Percentiles rank a stretch among this genome's conserved stretches.
Evolutionary conservation across 30 jellyfish, hydroid and myxozoan genomes (phyloP).

Genomic region (Hydractinia echinata): DNA sequence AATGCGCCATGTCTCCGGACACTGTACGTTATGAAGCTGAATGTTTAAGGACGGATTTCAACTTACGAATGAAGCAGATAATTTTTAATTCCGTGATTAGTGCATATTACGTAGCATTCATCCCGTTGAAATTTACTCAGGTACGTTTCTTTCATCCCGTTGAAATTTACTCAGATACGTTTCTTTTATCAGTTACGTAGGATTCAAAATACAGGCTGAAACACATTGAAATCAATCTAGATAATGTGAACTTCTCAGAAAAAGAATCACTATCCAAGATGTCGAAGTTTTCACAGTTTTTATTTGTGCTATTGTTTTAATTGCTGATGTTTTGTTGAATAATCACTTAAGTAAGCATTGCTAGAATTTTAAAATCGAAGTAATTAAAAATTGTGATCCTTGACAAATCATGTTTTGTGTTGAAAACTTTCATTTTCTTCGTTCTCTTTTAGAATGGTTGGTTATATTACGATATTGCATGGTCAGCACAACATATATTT

Average conservation of each 20-base stretch:
- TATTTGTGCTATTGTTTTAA: too few relatives aligned
- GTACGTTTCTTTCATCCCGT: slow-evolving; percentile 71
- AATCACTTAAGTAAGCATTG: too few relatives aligned
- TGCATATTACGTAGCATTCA: slow-evolving; percentile 88
- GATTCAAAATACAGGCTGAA: too few relatives aligned
- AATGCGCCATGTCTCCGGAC: slow-evolving; percentile 88
- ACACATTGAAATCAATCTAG: too few relatives aligned
- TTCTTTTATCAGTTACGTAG: slow-evolving; percentile 32
- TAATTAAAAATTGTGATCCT: not conserved
- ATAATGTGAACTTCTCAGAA: too few relatives aligned
- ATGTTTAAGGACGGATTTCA: slow-evolving; percentile 83
- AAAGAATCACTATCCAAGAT: not conserved
- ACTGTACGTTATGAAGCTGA: slow-evolving; percentile 93
- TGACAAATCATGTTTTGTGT: not conserved
- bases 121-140: slow-evolving; percentile 94
- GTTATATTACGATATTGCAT: slow-evolving; percentile 63
- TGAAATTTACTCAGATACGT: slow-evolving; percentile 85
- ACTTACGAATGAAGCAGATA: slow-evolving; percentile 78
- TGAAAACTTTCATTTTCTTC: not conserved
- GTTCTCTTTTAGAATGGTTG: slow-evolving; percentile 65
- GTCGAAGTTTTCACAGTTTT: not conserved
- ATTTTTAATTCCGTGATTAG: slow-evolving; percentile 82
- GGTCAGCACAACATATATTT: slow-evolving; percentile 83
- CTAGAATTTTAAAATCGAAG: too few relatives aligned
- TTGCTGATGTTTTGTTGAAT: too few relatives aligned